Evolutionary conservation across 2,888 invertebrate genomes (phyloP).

Genomic region (Drosophila paranaensis): DNA sequence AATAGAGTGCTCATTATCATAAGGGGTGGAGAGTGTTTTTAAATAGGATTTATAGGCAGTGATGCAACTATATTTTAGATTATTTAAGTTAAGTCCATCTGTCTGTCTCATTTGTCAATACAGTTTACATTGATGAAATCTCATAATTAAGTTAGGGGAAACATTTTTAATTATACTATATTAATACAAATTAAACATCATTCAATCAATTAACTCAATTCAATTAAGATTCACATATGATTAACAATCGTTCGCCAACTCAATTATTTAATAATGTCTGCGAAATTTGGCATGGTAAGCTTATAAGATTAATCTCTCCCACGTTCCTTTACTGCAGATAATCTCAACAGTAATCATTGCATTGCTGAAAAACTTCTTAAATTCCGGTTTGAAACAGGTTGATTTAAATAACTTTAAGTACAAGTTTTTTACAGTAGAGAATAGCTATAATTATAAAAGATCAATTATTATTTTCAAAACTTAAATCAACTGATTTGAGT

Average conservation of each 20-base stretch:
- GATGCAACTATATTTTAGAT: neutral
- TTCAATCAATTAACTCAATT: neutral
- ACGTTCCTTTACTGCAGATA: neutral
- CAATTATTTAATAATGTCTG: neutral
- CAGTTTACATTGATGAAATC: too few species aligned
- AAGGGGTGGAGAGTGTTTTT: neutral
- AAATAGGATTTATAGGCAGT: neutral
- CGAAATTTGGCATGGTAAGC: neutral
- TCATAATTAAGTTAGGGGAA: too few species aligned
- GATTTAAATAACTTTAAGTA: neutral
- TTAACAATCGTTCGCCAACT: neutral
- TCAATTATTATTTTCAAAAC: neutral
- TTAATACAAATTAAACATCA: neutral
- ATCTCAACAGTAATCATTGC: neutral
- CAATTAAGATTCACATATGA: neutral
- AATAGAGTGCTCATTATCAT: neutral
- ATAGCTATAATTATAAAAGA: neutral
- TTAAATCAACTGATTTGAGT: neutral
- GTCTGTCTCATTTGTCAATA: too few species aligned
- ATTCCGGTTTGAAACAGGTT: neutral
- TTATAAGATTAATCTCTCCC: too few species aligned
- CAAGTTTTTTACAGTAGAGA: neutral
- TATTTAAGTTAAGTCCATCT: neutral
- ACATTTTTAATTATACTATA: neutral
- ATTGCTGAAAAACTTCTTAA: neutral